Evolutionary conservation across 2,113 vertebrate species (phyloP).

Genomic region (Ceyx cyanopectus): DNA sequence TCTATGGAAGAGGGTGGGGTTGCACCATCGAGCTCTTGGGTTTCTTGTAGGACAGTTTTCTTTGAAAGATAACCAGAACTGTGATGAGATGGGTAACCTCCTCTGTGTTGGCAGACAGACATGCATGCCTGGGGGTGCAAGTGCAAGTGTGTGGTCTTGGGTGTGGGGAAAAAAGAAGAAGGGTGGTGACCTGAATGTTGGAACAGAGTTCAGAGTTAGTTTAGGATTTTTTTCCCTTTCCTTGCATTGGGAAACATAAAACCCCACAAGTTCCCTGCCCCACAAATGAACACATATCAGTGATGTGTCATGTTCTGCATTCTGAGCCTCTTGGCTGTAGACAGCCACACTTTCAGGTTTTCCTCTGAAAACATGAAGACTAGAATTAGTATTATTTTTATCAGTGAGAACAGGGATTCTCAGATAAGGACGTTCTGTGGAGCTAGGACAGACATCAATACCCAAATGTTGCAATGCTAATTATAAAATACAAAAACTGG

Average conservation of each 20-base stretch:
- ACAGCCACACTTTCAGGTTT: neutral
- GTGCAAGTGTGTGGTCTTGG: slow-evolving; percentile 62
- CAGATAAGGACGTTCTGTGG: neutral
- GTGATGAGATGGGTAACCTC: slow-evolving; percentile 6
- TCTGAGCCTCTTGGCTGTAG: neutral
- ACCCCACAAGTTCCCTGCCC: neutral
- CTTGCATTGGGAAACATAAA: neutral
- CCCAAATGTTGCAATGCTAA: neutral
- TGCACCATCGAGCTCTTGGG: neutral
- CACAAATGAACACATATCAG: neutral
- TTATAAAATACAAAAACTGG: neutral
- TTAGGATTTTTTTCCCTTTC: neutral
- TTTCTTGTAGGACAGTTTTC: slow-evolving; percentile 44
- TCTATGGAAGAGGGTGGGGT: neutral
- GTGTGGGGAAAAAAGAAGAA: slow-evolving; percentile 45
- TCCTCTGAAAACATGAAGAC: neutral
- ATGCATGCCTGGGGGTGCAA: slow-evolving; percentile 13
- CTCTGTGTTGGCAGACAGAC: slow-evolving; percentile 4
- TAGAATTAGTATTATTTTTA: neutral
- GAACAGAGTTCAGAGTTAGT: slow-evolving; percentile 28
- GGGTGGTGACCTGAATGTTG: slow-evolving; percentile 63
- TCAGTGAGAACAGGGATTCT: neutral
- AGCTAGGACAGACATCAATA: neutral
- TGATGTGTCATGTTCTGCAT: neutral
- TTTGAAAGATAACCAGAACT: slow-evolving; percentile 45